Percentiles rank a stretch among this genome's conserved stretches.
These are phyloP conservation scores for Eupeodes latifasciatus DNA, from an alignment of 2,888 invertebrate species.

Conservation along the genomic window DNA sequence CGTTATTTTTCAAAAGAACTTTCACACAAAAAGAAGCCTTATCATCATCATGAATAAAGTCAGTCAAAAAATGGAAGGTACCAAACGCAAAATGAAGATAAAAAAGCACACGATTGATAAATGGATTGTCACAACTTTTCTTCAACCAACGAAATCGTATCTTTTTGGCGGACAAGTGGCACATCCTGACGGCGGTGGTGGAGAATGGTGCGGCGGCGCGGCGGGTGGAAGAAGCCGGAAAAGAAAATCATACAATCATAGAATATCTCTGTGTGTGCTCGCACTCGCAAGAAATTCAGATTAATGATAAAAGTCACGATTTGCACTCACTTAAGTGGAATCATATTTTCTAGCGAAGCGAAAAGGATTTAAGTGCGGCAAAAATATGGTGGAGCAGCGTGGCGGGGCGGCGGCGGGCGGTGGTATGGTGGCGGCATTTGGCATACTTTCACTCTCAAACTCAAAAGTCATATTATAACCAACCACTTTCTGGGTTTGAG, in stretches of 20 bases:
- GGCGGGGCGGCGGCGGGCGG: no score
- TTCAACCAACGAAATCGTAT: slow-evolving; percentile 15
- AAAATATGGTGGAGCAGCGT: slow-evolving; percentile 8
- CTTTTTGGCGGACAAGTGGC: slow-evolving; percentile 52
- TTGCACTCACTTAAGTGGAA: slow-evolving; percentile 63
- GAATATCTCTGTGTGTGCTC: slow-evolving; percentile 22
- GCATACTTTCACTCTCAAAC: slow-evolving; percentile 54
- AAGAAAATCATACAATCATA: slow-evolving; percentile 50
- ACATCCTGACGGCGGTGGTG: slow-evolving; percentile 36
- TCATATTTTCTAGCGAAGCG: slow-evolving; percentile 59
- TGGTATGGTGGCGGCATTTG: slow-evolving; percentile 27
- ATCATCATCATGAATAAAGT: neutral
- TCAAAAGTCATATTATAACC: slow-evolving; percentile 22
- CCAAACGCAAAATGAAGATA: neutral
- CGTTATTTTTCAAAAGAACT: neutral
- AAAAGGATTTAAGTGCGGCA: slow-evolving; percentile 65
- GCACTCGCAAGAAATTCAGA: slow-evolving; percentile 52
- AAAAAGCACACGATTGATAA: slow-evolving; percentile 4
- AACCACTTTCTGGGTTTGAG: neutral
- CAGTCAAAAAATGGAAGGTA: neutral
- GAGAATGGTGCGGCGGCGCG: no score
- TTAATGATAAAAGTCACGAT: slow-evolving; percentile 66
- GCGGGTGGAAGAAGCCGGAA: slow-evolving; percentile 13
- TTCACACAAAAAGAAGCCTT: neutral
- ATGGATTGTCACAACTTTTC: slow-evolving; percentile 19